Conservation (phyloP, 1,140 invertebrate species). For the Atta colombica region DNA sequence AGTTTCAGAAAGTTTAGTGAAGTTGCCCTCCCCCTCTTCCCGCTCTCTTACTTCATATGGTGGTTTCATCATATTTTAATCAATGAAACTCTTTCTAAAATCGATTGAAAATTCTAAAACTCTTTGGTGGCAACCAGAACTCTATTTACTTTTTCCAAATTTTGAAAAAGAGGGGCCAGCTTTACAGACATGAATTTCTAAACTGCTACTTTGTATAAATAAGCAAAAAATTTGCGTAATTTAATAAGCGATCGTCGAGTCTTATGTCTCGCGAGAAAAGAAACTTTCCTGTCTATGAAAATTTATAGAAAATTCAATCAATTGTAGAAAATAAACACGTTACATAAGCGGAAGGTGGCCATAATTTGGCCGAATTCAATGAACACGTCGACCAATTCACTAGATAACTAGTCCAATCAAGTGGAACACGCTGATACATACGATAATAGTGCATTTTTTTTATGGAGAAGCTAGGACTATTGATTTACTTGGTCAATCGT, state of each 20-base stretch:
- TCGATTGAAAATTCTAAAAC: too few relatives aligned
- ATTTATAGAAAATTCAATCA: not conserved
- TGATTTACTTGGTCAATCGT: slow-evolving; percentile 71
- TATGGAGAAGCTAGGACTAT: slow-evolving; percentile 54
- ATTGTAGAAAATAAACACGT: slow-evolving; percentile 34
- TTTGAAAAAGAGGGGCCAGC: not conserved
- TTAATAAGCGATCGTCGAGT: not conserved
- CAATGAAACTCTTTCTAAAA: too few relatives aligned
- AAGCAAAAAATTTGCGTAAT: not conserved
- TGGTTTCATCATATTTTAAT: too few relatives aligned
- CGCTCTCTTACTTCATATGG: too few relatives aligned
- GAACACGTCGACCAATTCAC: slow-evolving; percentile 54
- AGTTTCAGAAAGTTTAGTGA: too few relatives aligned
- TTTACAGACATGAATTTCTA: too few relatives aligned
- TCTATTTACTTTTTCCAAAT: not conserved
- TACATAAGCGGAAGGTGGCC: slow-evolving; percentile 51
- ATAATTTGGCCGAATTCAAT: slow-evolving; percentile 67
- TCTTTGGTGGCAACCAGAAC: too few relatives aligned
- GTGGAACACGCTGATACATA: slow-evolving; percentile 67
- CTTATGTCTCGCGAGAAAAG: not conserved
- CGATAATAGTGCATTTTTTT: slow-evolving; percentile 39
- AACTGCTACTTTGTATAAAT: not conserved
- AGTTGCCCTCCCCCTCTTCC: too few relatives aligned
- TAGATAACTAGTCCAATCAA: slow-evolving; percentile 60
- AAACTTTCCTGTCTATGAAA: not conserved